Conservation (phyloP, 2,113 vertebrate species). For the Hipposideros armiger region DNA sequence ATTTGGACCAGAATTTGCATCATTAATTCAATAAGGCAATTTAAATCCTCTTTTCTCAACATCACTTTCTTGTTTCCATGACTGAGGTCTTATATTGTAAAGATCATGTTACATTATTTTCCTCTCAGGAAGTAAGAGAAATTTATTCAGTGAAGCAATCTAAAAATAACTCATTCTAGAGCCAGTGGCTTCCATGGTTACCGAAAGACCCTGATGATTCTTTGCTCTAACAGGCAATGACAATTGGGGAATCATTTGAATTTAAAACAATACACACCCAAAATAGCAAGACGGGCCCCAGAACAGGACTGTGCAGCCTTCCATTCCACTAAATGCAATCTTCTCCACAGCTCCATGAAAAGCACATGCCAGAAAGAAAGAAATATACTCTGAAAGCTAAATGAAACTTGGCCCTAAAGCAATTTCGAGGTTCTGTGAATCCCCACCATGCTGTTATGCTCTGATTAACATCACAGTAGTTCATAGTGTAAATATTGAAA, state of each 20-base stretch:
- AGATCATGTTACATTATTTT: conserved; percentile 58
- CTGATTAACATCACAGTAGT: background rate
- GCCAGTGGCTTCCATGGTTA: conserved; percentile 72
- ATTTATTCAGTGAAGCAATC: conserved; percentile 73
- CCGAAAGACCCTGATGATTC: conserved; percentile 69
- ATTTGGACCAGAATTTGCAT: background rate
- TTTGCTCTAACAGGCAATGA: conserved; percentile 70
- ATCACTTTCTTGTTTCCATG: conserved; percentile 22
- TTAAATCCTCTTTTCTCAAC: background rate
- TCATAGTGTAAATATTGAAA: background rate
- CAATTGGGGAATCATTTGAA: conserved; percentile 56
- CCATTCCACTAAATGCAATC: background rate
- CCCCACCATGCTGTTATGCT: background rate
- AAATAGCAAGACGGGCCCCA: conserved; percentile 40
- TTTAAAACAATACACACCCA: conserved; percentile 42
- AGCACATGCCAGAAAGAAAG: background rate
- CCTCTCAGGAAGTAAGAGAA: conserved; percentile 76
- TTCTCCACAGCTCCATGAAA: background rate
- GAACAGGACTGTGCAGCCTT: background rate
- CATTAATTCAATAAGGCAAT: background rate
- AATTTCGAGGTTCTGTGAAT: background rate
- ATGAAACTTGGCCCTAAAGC: background rate
- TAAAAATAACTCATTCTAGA: conserved; percentile 79
- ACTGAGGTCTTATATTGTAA: conserved; percentile 63
- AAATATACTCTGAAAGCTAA: background rate